phyloP scores from a whole-genome alignment of 2,113 vertebrate species.

The Etia nguti region DNA sequence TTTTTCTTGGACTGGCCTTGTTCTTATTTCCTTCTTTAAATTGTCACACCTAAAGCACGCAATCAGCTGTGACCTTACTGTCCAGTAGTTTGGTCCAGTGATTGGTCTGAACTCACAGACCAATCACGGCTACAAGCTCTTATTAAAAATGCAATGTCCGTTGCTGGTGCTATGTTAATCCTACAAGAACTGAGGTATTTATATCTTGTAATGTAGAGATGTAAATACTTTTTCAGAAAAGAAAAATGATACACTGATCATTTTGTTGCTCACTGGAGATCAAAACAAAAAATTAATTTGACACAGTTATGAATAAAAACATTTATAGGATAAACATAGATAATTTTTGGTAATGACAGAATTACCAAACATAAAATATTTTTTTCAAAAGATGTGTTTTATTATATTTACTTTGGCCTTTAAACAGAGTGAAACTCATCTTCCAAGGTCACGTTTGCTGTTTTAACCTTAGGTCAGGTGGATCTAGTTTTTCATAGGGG shows the following conservation, averaged over 20 bases:
- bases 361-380: neutral
- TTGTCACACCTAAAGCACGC: neutral
- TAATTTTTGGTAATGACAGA: neutral
- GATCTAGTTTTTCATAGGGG: conserved; percentile 21
- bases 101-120: neutral
- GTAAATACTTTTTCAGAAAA: neutral
- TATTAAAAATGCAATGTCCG: neutral
- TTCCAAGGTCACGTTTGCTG: conserved; percentile 41
- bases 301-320: neutral
- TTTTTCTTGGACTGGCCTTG: neutral
- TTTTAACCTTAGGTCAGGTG: conserved; percentile 44
- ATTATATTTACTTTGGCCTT: conserved; percentile 51
- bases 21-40: neutral
- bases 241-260: neutral
- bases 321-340: neutral
- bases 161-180: neutral
- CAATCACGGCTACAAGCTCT: neutral
- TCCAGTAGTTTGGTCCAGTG: neutral
- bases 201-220: neutral
- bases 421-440: conserved; percentile 11
- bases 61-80: neutral
- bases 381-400: conserved; percentile 2
- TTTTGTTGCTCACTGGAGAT: neutral
- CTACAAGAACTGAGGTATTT: neutral
- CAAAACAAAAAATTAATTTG: neutral